These are phyloP conservation scores for Zosterops japonicus DNA, from an alignment of 2,113 vertebrate genomes.

Conservation along the genomic window DNA sequence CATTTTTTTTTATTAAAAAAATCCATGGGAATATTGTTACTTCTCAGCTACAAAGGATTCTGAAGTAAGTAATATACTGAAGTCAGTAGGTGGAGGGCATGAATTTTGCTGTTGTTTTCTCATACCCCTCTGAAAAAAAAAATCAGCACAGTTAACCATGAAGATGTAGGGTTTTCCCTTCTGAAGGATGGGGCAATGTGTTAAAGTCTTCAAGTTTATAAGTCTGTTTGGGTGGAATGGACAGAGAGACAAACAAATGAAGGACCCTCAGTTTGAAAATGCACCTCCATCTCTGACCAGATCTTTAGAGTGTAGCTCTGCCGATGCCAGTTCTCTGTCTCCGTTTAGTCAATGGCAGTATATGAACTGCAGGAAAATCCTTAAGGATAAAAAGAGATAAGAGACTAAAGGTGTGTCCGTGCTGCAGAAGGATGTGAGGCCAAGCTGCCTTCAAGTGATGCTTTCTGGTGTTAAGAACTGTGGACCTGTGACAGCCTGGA, in stretches of 20 bases:
- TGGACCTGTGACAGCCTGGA: not conserved
- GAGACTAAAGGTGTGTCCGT: not conserved
- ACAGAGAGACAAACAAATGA: not conserved
- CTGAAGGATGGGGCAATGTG: not conserved
- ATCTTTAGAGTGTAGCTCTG: not conserved
- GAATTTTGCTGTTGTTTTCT: not conserved
- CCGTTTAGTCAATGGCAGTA: not conserved
- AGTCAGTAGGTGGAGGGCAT: not conserved
- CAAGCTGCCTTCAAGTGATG: not conserved
- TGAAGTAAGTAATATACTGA: not conserved
- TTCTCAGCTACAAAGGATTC: not conserved
- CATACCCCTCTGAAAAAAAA: not conserved
- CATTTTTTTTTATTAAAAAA: not conserved
- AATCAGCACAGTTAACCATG: not conserved
- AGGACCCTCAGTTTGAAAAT: not conserved
- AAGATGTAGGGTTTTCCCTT: not conserved
- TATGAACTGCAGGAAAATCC: not conserved
- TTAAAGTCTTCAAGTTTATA: not conserved
- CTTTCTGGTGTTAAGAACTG: not conserved
- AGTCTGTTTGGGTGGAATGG: not conserved
- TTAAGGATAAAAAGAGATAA: not conserved
- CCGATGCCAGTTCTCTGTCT: not conserved
- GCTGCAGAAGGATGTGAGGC: not conserved
- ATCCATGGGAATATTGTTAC: not conserved
- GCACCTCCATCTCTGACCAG: not conserved